Percentiles rank a stretch among this genome's conserved stretches.
phyloP scores from a whole-genome alignment of 2,888 invertebrate genomes.

The Drosophila quinaria region DNA sequence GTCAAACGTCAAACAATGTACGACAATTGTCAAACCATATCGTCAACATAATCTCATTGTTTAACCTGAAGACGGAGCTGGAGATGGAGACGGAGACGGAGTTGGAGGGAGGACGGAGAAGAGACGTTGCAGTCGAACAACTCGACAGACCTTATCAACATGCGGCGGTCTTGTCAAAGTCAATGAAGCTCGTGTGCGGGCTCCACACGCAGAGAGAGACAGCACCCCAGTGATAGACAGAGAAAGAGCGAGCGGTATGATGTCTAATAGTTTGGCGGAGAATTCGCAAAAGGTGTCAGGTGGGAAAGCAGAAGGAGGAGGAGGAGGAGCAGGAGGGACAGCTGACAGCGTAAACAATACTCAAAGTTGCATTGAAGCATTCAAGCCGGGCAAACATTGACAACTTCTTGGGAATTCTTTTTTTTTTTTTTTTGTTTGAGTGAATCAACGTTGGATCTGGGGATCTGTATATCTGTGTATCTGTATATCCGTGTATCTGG shows the following conservation, averaged over 20 bases:
- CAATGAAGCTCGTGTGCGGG: conserved; percentile 68
- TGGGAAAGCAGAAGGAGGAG: not conserved
- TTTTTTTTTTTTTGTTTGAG: conserved; percentile 42
- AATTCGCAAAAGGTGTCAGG: conserved; percentile 51
- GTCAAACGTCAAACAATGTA: conserved; percentile 82
- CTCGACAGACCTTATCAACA: conserved; percentile 69
- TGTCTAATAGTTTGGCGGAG: conserved; percentile 22
- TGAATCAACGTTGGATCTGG: conserved; percentile 23
- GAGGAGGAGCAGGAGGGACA: not conserved
- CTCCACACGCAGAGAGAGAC: conserved; percentile 15
- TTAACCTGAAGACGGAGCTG: conserved; percentile 54
- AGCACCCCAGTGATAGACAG: not conserved
- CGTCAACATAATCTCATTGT: conserved; percentile 80
- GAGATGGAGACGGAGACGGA: not conserved
- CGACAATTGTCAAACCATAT: conserved; percentile 82
- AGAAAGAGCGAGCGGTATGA: conserved; percentile 1
- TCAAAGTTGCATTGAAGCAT: conserved; percentile 75
- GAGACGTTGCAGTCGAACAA: conserved; percentile 17
- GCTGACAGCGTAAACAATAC: conserved; percentile 58
- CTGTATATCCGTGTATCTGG: conserved; percentile 34
- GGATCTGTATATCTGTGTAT: conserved; percentile 23
- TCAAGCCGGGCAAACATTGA: conserved; percentile 73
- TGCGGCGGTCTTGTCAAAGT: conserved; percentile 77
- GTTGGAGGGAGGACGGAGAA: not conserved
- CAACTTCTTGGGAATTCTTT: conserved; percentile 75